Conservation (phyloP, 2,113 vertebrate species). For the human (Homo sapiens) region GRCh38 chr7:46169001-46169500, state of each 20-base stretch:
- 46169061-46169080: background rate
- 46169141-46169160: background rate
- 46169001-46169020: background rate
- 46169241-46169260: background rate
- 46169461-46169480: background rate
- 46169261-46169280: accelerated
- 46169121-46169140: background rate
- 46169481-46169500: background rate
- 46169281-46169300: background rate
- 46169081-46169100: background rate
- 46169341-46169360: background rate
- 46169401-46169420: background rate
- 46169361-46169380: background rate
- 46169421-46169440: background rate
- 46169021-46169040: background rate
- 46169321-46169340: background rate
- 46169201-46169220: background rate
- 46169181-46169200: background rate
- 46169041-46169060: background rate
- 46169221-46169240: background rate
- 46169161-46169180: background rate
- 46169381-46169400: background rate
- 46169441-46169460: accelerated
- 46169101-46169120: background rate
- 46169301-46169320: background rate